Evolutionary conservation across 2,888 invertebrate species (phyloP).

Genomic region (Chrysolina haemoptera): DNA sequence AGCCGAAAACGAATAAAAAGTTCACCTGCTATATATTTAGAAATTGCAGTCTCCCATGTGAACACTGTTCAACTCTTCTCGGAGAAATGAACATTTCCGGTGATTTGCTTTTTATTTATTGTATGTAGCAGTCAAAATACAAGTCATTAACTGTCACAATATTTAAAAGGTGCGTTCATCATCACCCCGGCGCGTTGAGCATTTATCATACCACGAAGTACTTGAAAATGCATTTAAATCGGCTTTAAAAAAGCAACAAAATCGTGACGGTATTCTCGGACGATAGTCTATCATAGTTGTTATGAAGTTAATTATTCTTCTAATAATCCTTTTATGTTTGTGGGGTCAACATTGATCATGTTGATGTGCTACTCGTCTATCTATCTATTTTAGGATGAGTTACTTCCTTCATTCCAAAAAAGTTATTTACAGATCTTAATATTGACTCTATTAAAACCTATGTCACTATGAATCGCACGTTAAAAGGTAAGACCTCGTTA

Average conservation of each 20-base stretch:
- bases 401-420: too few relatives aligned
- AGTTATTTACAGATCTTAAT: too few relatives aligned
- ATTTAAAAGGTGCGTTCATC: slow-evolving; percentile 52
- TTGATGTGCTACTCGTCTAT: too few relatives aligned
- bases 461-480: too few relatives aligned
- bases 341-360: too few relatives aligned
- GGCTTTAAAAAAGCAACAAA: background rate
- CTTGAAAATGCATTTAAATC: slow-evolving; percentile 35
- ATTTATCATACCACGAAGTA: slow-evolving; percentile 44
- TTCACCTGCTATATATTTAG: slow-evolving; percentile 61
- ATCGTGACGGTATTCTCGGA: background rate
- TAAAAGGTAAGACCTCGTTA: too few relatives aligned
- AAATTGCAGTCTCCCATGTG: slow-evolving; percentile 59
- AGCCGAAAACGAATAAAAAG: slow-evolving; percentile 13
- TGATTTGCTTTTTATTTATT: slow-evolving; percentile 62
- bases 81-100: slow-evolving; percentile 63
- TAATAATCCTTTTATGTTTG: background rate
- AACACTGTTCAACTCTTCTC: slow-evolving; percentile 51
- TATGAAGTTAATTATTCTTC: background rate
- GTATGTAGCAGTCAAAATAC: slow-evolving; percentile 62
- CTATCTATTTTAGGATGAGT: too few relatives aligned
- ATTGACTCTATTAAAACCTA: too few relatives aligned
- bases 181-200: slow-evolving; percentile 47
- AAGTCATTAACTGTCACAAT: slow-evolving; percentile 61
- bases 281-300: background rate